Evolutionary conservation across 2,113 vertebrate species (phyloP), one percentile per base, ranked within the genome.

Genomic region (Camelus bactrianus): DNA sequence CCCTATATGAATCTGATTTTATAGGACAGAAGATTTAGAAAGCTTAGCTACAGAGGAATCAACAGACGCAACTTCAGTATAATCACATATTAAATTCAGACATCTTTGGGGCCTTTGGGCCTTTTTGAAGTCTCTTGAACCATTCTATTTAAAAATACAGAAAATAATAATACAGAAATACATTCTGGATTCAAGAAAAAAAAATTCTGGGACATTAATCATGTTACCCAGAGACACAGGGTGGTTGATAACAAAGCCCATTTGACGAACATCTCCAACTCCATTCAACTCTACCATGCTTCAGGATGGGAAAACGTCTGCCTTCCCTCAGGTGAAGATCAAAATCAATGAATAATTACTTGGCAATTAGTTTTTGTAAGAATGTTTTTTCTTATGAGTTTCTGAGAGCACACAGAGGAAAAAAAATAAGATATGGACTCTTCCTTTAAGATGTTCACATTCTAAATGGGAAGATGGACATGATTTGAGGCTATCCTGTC

Each of bases 301-400:
- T 64, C 89, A 38, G 48, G 30, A 54, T 22, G 81, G 48, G 67
- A 73, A 86, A 87, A 87, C 24, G 10, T 30, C 60, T 50, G n/a
- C 28, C n/a, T 60, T 52, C 46, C 22, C 42, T 46, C 62, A 77
- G 75, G 13, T 79, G 32, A 42, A 60, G 13, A 54, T 77, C 62
- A 77, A 77, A 58, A 84, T 52, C 77, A 70, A 84, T 62, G 54
- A 70, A 52, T 82, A 89, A 79, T 52, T 82, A 93, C 22, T 62
- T 56, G 24, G 30, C 46, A 84, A 84, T 30, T 30, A 67, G 69
- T 62, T 38, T 89, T 62, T 54, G 22, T 48, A 48, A 13, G 84
- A 12, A n/a, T 77, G 38, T 65, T 77, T n/a, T 82, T 52, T 32
- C 87, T 69, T 60, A 42, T 42, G 42, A 76, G 26, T 82, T 75